Evolutionary conservation across 2,888 invertebrate genomes (phyloP).

Genomic region (Aleiodes alternator): DNA sequence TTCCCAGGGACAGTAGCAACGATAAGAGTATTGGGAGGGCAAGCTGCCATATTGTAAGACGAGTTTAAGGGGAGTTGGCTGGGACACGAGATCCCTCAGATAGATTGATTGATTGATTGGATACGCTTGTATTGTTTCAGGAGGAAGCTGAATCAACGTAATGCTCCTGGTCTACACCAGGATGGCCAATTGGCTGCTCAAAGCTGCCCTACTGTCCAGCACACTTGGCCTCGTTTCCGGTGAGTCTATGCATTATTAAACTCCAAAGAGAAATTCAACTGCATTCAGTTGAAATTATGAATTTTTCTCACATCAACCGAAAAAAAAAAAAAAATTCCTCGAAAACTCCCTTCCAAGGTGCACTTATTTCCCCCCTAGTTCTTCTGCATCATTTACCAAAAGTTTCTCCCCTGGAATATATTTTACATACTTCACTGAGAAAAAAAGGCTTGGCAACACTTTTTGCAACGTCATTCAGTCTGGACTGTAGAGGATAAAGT

Average conservation of each 20-base stretch:
- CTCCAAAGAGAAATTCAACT: background rate
- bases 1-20: conserved; percentile 46
- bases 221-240: conserved; percentile 73
- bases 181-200: conserved; percentile 73
- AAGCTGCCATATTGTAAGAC: conserved; percentile 40
- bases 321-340: conserved; percentile 49
- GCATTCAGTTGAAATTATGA: background rate
- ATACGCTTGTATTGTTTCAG: conserved; percentile 74
- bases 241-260: conserved; percentile 61
- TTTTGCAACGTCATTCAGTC: conserved; percentile 33
- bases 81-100: conserved; percentile 58
- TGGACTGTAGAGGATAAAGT: conserved; percentile 21
- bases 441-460: conserved; percentile 41
- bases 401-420: conserved; percentile 41
- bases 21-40: conserved; percentile 34
- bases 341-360: conserved; percentile 17
- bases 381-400: conserved; percentile 51
- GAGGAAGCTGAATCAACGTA: conserved; percentile 76
- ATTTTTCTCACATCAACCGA: conserved; percentile 8
- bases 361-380: conserved; percentile 35
- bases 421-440: conserved; percentile 47
- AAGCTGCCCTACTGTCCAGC: conserved; percentile 71
- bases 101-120: conserved; percentile 74
- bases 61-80: conserved; percentile 56
- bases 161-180: conserved; percentile 71